A percentile compares a stretch with the other conserved stretches of the same genome.
Evolutionary conservation across 2,888 invertebrate species (phyloP).

Genomic region (Eledona agricola): DNA sequence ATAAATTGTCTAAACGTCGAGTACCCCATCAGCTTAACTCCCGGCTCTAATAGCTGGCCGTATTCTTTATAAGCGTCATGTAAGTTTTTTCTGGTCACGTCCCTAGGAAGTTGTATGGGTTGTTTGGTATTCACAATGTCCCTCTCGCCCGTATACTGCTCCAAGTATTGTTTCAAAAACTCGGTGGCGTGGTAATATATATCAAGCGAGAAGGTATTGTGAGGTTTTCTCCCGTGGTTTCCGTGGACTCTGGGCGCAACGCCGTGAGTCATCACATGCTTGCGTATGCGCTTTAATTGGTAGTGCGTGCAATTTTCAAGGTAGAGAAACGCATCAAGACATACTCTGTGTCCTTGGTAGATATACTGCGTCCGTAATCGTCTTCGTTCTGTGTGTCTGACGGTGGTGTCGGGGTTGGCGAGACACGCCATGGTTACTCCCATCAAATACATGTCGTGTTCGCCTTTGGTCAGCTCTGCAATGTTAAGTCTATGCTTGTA

Average conservation of each 20-base stretch:
- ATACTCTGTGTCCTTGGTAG: conserved; percentile 79
- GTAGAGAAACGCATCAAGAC: conserved; percentile 80
- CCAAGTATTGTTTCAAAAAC: conserved; percentile 77
- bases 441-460: conserved; percentile 87
- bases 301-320: conserved; percentile 83
- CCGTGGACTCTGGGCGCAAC: conserved; percentile 82
- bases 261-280: conserved; percentile 81
- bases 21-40: conserved; percentile 80
- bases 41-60: conserved; percentile 74
- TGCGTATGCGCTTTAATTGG: conserved; percentile 78
- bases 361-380: conserved; percentile 79
- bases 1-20: conserved; percentile 82
- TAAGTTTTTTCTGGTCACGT: conserved; percentile 73
- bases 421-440: conserved; percentile 85
- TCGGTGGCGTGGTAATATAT: conserved; percentile 81
- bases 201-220: conserved; percentile 81
- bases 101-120: conserved; percentile 66
- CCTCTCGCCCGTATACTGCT: conserved; percentile 69
- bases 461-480: conserved; percentile 81
- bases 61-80: conserved; percentile 80
- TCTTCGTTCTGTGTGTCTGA: conserved; percentile 76
- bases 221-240: conserved; percentile 81
- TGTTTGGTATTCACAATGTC: conserved; percentile 65
- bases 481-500: conserved; percentile 80
- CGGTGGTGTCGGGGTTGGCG: conserved; percentile 77